phyloP scores from a whole-genome alignment of 2,888 invertebrate species.

The Eristalis tenax region DNA sequence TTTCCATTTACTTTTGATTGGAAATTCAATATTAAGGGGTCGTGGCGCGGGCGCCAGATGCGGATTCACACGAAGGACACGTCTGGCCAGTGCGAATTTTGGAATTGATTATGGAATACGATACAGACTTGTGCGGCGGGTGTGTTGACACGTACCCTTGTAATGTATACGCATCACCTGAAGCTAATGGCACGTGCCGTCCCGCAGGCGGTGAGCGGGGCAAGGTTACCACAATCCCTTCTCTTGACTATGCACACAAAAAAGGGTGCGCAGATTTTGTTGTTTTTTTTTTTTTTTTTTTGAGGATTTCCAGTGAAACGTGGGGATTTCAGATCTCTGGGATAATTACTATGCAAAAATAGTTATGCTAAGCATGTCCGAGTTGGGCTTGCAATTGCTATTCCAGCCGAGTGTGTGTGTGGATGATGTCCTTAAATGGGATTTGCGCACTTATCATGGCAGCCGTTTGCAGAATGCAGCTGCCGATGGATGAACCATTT shows the following conservation, averaged over 20 bases:
- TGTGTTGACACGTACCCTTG: not conserved
- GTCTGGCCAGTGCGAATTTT: conserved; percentile 22
- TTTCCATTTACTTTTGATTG: conserved; percentile 38
- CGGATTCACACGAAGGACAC: conserved; percentile 6
- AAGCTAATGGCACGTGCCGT: not conserved
- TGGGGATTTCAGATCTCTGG: not conserved
- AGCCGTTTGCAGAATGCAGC: not conserved
- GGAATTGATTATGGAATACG: not conserved
- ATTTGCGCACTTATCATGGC: not conserved
- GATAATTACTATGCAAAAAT: not conserved
- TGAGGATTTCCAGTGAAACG: not conserved
- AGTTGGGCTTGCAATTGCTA: not conserved
- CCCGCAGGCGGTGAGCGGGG: not conserved
- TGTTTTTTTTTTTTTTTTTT: not conserved
- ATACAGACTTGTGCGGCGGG: not conserved
- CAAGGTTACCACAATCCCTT: not conserved
- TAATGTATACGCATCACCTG: not conserved
- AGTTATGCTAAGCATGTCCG: not conserved
- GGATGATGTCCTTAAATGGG: not conserved
- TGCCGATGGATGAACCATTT: not conserved
- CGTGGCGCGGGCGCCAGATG: not conserved
- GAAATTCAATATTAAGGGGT: conserved; percentile 32
- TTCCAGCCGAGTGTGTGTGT: not conserved
- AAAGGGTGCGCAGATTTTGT: not conserved
- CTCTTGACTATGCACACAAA: not conserved